A percentile compares a stretch with the other conserved stretches of the same genome.
These are phyloP conservation scores for Platycheirus albimanus DNA, from an alignment of 2,888 invertebrate species.

Conservation along the genomic window DNA sequence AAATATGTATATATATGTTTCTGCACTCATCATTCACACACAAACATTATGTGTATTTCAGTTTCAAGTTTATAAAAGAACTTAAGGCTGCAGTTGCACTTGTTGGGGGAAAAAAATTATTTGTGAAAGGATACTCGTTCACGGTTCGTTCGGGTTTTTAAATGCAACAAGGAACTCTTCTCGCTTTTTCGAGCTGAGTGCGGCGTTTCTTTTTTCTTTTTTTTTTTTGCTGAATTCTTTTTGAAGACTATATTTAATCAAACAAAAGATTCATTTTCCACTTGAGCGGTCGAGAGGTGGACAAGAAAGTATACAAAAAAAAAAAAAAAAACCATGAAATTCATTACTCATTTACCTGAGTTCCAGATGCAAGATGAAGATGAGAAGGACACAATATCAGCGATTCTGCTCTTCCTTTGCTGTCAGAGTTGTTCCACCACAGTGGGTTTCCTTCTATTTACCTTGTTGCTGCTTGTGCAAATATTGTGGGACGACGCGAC, in stretches of 20 bases:
- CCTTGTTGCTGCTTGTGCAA: slow-evolving; percentile 34
- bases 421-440: slow-evolving; percentile 4
- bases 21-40: slow-evolving; percentile 18
- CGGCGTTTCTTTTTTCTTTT: neutral
- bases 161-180: slow-evolving; percentile 7
- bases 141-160: neutral
- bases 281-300: slow-evolving; percentile 9
- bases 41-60: slow-evolving; percentile 12
- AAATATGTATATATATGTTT: neutral
- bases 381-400: slow-evolving; percentile 22
- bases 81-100: slow-evolving; percentile 44
- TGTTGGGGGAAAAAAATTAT: neutral
- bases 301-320: neutral
- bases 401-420: slow-evolving; percentile 11
- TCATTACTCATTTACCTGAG: slow-evolving; percentile 54
- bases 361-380: slow-evolving; percentile 43
- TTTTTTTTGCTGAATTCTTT: neutral
- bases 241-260: slow-evolving; percentile 39
- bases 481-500: slow-evolving; percentile 32
- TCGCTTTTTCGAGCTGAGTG: neutral
- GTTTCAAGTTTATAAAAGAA: slow-evolving; percentile 47
- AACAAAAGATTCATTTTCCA: slow-evolving; percentile 45
- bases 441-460: slow-evolving; percentile 7
- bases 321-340: slow-evolving; percentile 3
- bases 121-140: slow-evolving; percentile 25